phyloP scores from a whole-genome alignment of 2,888 invertebrate genomes.

The Artemia sinica region DNA sequence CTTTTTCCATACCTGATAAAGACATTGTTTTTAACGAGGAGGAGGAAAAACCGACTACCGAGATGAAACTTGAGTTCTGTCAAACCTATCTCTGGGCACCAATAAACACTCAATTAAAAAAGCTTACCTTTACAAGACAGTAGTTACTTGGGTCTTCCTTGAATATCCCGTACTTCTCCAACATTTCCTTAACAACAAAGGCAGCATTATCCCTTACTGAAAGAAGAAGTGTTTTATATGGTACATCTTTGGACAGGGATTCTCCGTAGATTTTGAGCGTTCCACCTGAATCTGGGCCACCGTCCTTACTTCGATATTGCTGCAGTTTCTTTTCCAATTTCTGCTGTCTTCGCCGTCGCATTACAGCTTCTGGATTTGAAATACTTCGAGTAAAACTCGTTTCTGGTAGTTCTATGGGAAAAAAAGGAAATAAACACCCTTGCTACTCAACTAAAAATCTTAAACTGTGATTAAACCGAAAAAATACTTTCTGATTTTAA shows the following conservation, averaged over 20 bases:
- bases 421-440: slow-evolving; percentile 22
- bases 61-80: neutral
- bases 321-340: slow-evolving; percentile 89
- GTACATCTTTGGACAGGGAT: slow-evolving; percentile 84
- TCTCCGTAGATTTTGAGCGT: slow-evolving; percentile 90
- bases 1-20: slow-evolving; percentile 23
- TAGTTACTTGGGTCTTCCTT: slow-evolving; percentile 75
- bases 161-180: slow-evolving; percentile 86
- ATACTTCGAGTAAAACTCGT: slow-evolving; percentile 97
- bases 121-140: slow-evolving; percentile 76
- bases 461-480: too few relatives aligned
- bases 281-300: slow-evolving; percentile 82
- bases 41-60: neutral
- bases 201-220: slow-evolving; percentile 83
- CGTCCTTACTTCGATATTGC: slow-evolving; percentile 84
- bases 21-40: slow-evolving; percentile 15
- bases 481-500: too few relatives aligned
- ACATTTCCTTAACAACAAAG: slow-evolving; percentile 82
- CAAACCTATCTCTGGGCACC: slow-evolving; percentile 11
- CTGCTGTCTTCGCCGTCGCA: slow-evolving; percentile 87
- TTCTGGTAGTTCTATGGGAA: slow-evolving; percentile 66
- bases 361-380: slow-evolving; percentile 98
- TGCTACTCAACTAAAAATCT: neutral
- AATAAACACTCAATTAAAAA: too few relatives aligned
- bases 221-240: slow-evolving; percentile 88